These are phyloP conservation scores for Dicentrarchus labrax DNA, from an alignment of 2,113 vertebrate species.

Conservation along the genomic window DNA sequence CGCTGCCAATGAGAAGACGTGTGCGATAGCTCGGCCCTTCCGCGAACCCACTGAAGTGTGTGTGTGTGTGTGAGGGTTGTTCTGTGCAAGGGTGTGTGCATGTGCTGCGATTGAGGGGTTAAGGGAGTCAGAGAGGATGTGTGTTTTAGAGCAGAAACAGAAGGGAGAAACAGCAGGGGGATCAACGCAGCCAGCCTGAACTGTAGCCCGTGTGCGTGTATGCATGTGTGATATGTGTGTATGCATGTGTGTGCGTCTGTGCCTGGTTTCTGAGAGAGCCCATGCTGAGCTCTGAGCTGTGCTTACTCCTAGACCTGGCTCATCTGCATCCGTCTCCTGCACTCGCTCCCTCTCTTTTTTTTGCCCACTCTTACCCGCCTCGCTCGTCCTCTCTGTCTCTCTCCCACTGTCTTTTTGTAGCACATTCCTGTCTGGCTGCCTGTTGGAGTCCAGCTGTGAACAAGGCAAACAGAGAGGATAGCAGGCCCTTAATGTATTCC, in stretches of 20 bases:
- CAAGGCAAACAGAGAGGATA: conserved; percentile 31
- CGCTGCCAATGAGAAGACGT: conserved; percentile 58
- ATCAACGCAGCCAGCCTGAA: conserved; percentile 70
- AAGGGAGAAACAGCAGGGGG: conserved; percentile 72
- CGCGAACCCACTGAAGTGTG: conserved; percentile 31
- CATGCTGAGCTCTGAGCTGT: conserved; percentile 73
- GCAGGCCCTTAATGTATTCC: conserved; percentile 37
- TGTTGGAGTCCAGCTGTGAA: conserved; percentile 65
- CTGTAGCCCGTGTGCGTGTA: conserved; percentile 48
- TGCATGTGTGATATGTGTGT: conserved; percentile 24
- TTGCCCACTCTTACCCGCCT: conserved; percentile 15
- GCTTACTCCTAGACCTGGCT: conserved; percentile 64
- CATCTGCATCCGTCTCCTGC: conserved; percentile 63
- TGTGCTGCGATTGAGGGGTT: conserved; percentile 52
- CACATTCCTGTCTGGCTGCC: conserved; percentile 27
- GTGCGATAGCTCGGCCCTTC: conserved; percentile 65
- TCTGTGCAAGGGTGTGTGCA: conserved; percentile 26
- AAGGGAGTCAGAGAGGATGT: conserved; percentile 66
- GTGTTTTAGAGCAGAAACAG: conserved; percentile 79
- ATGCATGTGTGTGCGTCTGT: conserved; percentile 5
- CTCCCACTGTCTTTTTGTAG: conserved; percentile 8
- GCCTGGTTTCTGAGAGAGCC: conserved; percentile 46
- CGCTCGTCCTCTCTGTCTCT: conserved; percentile 17
- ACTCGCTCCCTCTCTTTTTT: conserved; percentile 17
- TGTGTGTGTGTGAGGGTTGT: conserved; percentile 23